Conservation (phyloP, 2,113 vertebrate genomes). For the Empidonax traillii region DNA sequence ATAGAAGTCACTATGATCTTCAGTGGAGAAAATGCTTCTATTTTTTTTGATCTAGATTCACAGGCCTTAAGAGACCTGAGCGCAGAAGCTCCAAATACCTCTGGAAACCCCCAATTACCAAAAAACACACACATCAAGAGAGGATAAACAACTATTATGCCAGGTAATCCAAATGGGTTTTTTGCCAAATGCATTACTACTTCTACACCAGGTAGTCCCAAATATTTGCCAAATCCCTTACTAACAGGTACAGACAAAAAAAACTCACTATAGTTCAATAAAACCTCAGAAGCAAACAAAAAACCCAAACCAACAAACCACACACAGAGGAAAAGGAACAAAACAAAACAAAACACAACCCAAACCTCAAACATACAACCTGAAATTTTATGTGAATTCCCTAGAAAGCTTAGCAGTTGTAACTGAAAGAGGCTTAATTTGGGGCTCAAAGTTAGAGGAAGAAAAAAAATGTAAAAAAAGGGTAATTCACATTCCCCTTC, state of each 20-base stretch:
- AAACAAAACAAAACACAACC: too few relatives aligned
- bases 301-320: not conserved
- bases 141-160: not conserved
- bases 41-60: not conserved
- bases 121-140: not conserved
- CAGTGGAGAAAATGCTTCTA: not conserved
- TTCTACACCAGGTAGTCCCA: not conserved
- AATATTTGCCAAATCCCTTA: not conserved
- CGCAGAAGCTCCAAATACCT: not conserved
- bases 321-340: not conserved
- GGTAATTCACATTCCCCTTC: not conserved
- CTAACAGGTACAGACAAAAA: not conserved
- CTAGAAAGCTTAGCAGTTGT: not conserved
- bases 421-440: not conserved
- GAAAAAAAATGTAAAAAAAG: not conserved
- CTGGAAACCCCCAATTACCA: not conserved
- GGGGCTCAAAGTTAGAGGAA: not conserved
- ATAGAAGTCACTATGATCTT: not conserved
- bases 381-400: not conserved
- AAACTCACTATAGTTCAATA: not conserved
- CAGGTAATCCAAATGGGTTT: not conserved
- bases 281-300: not conserved
- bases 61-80: not conserved
- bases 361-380: not conserved
- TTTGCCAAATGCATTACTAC: not conserved